These are phyloP conservation scores for Hydractinia echinata DNA, from an alignment of 30 jellyfish, hydroid and myxozoan species.

Conservation along the genomic window DNA sequence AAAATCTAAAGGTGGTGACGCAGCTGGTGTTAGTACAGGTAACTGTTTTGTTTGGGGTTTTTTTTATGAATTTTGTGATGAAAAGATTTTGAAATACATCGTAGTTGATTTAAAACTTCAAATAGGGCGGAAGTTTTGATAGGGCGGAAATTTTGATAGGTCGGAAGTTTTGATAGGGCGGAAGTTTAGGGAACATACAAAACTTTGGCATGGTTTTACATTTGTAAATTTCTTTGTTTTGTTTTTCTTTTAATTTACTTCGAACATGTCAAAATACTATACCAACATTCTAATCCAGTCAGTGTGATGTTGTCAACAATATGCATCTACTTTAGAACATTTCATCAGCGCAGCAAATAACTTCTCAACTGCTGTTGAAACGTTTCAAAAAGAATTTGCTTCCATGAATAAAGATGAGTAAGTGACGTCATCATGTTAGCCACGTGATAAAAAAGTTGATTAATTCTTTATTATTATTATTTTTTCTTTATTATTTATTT, in stretches of 20 bases:
- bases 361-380: not conserved
- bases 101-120: no score
- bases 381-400: not conserved
- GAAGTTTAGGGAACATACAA: no score
- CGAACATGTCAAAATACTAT: no score
- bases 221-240: no score
- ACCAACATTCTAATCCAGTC: no score
- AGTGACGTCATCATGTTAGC: not conserved
- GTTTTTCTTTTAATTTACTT: no score
- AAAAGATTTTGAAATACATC: no score
- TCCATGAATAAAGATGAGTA: not conserved
- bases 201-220: no score
- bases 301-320: not conserved
- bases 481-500: not conserved
- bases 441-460: not conserved
- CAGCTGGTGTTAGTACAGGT: not conserved
- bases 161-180: no score
- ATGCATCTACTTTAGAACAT: not conserved
- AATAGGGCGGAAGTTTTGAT: no score
- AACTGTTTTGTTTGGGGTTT: not conserved
- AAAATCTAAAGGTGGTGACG: not conserved
- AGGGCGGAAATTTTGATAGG: no score
- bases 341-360: conserved; percentile 7
- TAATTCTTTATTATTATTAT: not conserved
- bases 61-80: no score